Evolutionary conservation across 2,113 vertebrate genomes (phyloP), one percentile per base, ranked within the genome.

Genomic region (Eptesicus fuscus): DNA sequence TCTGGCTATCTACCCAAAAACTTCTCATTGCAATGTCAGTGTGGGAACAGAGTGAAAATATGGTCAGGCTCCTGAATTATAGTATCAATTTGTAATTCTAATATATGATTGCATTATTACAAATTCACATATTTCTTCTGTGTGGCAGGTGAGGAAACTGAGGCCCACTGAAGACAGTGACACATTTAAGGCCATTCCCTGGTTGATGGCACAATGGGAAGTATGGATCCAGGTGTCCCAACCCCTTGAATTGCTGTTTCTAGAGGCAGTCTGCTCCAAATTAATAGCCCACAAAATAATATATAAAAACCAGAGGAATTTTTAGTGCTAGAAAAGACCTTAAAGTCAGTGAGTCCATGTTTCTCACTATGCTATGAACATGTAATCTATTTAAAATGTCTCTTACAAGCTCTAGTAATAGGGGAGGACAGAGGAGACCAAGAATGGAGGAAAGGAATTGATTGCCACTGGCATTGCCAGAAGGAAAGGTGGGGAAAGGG

Each of bases 301-400:
- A 73, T 74, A 73, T 89, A 96, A 96, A 96, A 96, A 47, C 37
- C 25, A n/a, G 65, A 87, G 83, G 63, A 70, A 83, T 84, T 67
- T 79, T 94, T 32, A 74, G 69, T 59, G 78, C 32, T 37, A 56
- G n/a, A 71, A 71, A 82, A 83, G 53, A 42, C 32, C 71, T 53
- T 49, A n/a, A 76, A 59, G 73, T 16, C 65, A 69, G 18, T 6
- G n/a, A 91, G 74, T n/a, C 53, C 40, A 12, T 20, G 8, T 73
- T 71, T 82, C 49, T 79, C 56, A 97, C 35, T 56, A 47, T 61
- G 35, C 3, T 18, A 77, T 44, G 28, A 89, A 56, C 1, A 42
- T 89, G 86, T 37, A 67, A 83, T 77, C 63, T 17, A 59, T 44
- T 70, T 70, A 49, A 70, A 63, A 40, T 70, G 56, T 70, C 56